Evolutionary conservation across 2,113 vertebrate genomes (phyloP), one percentile per base, ranked within the genome.

Genomic region (Channa argus): DNA sequence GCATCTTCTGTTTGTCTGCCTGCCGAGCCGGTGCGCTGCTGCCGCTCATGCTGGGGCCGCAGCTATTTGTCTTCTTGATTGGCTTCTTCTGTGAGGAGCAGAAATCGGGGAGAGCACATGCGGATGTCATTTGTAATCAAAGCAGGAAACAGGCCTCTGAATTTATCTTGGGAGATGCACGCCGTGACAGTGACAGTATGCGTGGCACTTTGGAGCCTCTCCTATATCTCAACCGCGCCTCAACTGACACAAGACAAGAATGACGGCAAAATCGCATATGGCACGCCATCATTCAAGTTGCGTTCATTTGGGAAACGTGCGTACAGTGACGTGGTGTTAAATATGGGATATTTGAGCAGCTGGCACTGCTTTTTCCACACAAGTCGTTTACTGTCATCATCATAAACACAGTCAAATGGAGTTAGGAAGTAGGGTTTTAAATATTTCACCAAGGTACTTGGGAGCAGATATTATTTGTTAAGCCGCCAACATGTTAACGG

Each of bases 51-150:
- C 89, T 86, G 87, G 71, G 89, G 71, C 85, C 90, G 43, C 77
- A 77, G 89, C 89, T 92, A 85, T 91, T 92, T 88, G 90, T 91
- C 89, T 92, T 92, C 87, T 86, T 91, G 89, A 92, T 91, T 92
- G 90, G 90, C 91, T 94, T 91, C 90, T 93, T 94, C 93, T 93
- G 93, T 90, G 89, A 92, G 76, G 85, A 88, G 77, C 83, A 88
- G 89, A 81, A 84, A 91, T 92, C 74, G 73, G 74, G 88, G 90
- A 78, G 88, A 89, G 88, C 88, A 92, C 92, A 92, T 79, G 78
- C 83, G 87, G 84, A 92, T 91, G 88, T 93, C 88, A 86, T 92
- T 90, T 92, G 88, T 91, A 93, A 94, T 93, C 91, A 92, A 91
- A 94, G 91, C 91, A 91, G 93, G 90, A 93, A 91, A 82, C 83